Base-by-base conservation (phyloP, 2,797 vertebrate genomes). In the Meriones psammophilus region DNA sequence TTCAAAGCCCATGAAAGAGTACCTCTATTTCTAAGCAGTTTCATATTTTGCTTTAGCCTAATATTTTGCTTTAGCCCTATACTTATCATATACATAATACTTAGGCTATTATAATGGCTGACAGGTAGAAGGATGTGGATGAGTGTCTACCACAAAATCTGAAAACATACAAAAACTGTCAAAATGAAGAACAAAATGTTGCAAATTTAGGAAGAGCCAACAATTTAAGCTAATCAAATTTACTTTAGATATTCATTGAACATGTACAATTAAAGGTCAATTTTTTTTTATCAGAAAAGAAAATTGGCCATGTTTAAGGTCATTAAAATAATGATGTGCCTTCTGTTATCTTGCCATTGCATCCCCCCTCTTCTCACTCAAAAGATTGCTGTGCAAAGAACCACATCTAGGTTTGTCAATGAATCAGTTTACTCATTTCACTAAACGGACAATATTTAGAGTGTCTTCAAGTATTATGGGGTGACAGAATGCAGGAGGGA, bases 211-310 rank as follows among this genome's bases (percentile, higher is more conserved):
- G 24, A 81, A 54, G 28, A 89, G 62, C 42, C 5, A 66, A 58
- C 15, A 83, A 9, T 39, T 84, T 39, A 24, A 5, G 64, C 69
- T 39, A 24, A 88, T 39, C 46, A 86, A 54, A 24, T n/a, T 15
- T 46, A 62, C 33, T 78, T 92, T 28, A 64, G 46, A 68, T 54
- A 83, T 18, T 39, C 14, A 95, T 83, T 96, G 5, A 20, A 91
- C n/a, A 14, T 50, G 3, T 36, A 36, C 10, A 92, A 91, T 78
- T 54, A 4, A 89, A 89, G 80, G 46, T 20, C 26, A 69, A 50
- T 77, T 96, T 96, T 85, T 96, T 85, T 85, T 9, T 77, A 30
- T 62, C 50, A 92, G 60, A 77, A 20, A 58, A 88, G 30, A 90
- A 92, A 89, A 83, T 71, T 87, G 56, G 42, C 50, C 17, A 60